Evolutionary conservation across 2,113 vertebrate genomes (phyloP), one percentile per base, ranked within the genome.

Genomic region (Lepus americanus): DNA sequence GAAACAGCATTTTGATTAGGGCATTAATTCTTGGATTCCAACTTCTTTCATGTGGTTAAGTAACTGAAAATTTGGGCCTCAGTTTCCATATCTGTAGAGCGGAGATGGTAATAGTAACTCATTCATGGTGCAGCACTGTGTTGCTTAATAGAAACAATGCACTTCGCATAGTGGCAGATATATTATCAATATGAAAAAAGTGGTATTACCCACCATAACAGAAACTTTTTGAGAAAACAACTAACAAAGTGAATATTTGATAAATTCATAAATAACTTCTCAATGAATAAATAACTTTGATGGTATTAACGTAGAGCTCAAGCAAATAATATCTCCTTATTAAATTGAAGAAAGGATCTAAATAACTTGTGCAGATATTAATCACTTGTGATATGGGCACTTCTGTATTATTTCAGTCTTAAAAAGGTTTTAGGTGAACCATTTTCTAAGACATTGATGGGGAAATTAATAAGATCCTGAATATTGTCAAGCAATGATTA

Each of bases 241-340:
- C 59, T 36, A 76, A 59, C 2, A 63, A 44, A 53, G 1, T 51
- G 31, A 74, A 31, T 13, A 70, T 13, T 19, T 70, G 12, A 33
- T 59, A 59, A 89, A 74, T 17, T 19, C 36, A 74, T 83, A 79
- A 70, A 25, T 59, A 33, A 20, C 5, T 53, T 82, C 88, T 67
- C 31, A 72, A 27, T 81, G 87, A 74, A 69, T 78, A 96, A 81
- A 36, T 78, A 92, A 55, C 19, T 70, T 59, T 31, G 31, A 67
- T 76, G 9, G 25, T 72, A 33, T 72, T 80, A 92, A 83, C 94
- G 90, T 66, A 66, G 81, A 74, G 19, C 27, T 29, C 53, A 77
- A 92, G 31, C 19, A 90, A 92, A 39, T 77, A 69, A 89, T n/a
- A 49, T 31, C 4, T 1, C 10, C 9, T 73, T 86, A 31, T 80